phyloP scores from a whole-genome alignment of 2,888 invertebrate species.

The Phyllotreta striolata region DNA sequence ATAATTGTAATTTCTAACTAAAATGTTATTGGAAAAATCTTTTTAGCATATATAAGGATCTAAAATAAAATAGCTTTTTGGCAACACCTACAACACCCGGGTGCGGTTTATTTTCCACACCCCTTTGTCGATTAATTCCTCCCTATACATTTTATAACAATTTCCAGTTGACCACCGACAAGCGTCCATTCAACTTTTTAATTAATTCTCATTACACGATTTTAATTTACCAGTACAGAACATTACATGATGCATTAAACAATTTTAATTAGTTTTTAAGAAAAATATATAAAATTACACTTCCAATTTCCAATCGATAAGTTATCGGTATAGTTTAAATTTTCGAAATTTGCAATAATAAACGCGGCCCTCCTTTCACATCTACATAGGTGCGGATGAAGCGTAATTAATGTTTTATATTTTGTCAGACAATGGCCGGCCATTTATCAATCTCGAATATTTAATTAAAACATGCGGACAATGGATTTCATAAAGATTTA shows the following conservation, averaged over 20 bases:
- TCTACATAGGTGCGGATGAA: slow-evolving; percentile 53
- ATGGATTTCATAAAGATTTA: slow-evolving; percentile 63
- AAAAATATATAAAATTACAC: not conserved
- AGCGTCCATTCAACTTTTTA: slow-evolving; percentile 36
- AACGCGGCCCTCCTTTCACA: slow-evolving; percentile 43
- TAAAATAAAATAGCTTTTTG: not conserved
- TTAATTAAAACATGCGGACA: slow-evolving; percentile 64
- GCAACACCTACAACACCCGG: not conserved
- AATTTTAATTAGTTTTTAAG: slow-evolving; percentile 5
- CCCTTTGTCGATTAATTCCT: slow-evolving; percentile 9
- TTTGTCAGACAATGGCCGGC: slow-evolving; percentile 60
- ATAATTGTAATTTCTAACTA: too few species aligned
- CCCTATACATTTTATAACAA: slow-evolving; percentile 5
- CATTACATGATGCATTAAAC: too few species aligned
- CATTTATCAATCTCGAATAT: slow-evolving; percentile 63
- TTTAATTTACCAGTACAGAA: not conserved
- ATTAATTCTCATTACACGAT: slow-evolving; percentile 34
- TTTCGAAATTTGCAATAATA: slow-evolving; percentile 51
- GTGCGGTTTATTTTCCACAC: slow-evolving; percentile 1
- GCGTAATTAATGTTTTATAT: slow-evolving; percentile 60
- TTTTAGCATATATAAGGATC: too few species aligned
- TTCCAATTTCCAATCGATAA: too few species aligned
- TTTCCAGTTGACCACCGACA: slow-evolving; percentile 41
- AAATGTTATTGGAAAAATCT: too few species aligned
- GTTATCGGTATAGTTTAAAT: too few species aligned